These are phyloP conservation scores for Tapirus terrestris DNA, from an alignment of 2,113 vertebrate species.

Conservation along the genomic window DNA sequence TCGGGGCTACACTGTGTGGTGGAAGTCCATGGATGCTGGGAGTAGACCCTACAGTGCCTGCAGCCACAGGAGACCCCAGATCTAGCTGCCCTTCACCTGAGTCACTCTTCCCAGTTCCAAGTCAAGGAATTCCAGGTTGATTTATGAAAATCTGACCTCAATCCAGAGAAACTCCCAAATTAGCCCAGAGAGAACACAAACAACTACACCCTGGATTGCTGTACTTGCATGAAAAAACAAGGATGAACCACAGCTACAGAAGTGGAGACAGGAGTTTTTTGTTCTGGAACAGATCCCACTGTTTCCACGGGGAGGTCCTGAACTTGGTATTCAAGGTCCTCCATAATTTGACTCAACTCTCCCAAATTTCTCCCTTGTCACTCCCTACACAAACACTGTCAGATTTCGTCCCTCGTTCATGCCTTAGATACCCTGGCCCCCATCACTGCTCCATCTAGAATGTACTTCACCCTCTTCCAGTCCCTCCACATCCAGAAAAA, in stretches of 20 bases:
- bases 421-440: not conserved
- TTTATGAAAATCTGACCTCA: slow-evolving; percentile 55
- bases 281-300: not conserved
- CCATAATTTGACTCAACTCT: not conserved
- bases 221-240: not conserved
- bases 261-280: not conserved
- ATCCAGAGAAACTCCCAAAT: slow-evolving; percentile 47
- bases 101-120: not conserved
- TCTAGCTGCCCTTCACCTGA: not conserved
- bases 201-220: not conserved
- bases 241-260: slow-evolving; percentile 9
- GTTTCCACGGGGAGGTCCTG: not conserved
- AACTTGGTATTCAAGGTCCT: not conserved
- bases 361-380: not conserved
- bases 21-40: not conserved
- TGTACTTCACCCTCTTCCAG: not conserved
- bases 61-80: not conserved
- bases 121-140: slow-evolving; percentile 19
- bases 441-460: not conserved
- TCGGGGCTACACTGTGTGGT: not conserved
- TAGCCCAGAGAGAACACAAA: slow-evolving; percentile 21
- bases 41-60: not conserved
- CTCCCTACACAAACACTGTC: not conserved
- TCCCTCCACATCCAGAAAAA: not conserved
- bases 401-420: too few species aligned